These are phyloP conservation scores for Luidia sarsii DNA, from an alignment of 53 echinoderm and acorn worm genomes.

Conservation along the genomic window DNA sequence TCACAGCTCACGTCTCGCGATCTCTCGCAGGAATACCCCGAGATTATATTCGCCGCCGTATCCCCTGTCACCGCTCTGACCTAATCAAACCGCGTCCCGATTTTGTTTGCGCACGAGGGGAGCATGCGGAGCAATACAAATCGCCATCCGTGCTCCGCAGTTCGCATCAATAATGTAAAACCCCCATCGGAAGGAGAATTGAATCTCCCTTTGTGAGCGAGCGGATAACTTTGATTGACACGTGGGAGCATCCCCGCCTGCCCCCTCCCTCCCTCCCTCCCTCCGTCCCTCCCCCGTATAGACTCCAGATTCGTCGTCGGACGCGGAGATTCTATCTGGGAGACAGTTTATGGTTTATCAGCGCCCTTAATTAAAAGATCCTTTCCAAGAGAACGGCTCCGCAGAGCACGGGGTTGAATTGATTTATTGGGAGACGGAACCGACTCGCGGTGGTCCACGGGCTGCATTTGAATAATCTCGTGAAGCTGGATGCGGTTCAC, in stretches of 20 bases:
- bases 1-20: constrained; percentile 34
- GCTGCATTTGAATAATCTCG: no score
- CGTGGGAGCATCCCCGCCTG: constrained; percentile 18
- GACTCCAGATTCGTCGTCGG: no score
- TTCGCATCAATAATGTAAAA: constrained; percentile 35
- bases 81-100: constrained; percentile 29
- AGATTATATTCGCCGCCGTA: constrained; percentile 30
- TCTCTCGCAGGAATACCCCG: constrained; percentile 35
- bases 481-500: no score
- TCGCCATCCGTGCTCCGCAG: constrained; percentile 16
- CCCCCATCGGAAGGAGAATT: neutral
- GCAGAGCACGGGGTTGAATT: constrained; percentile 8
- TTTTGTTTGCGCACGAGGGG: constrained; percentile 31
- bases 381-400: constrained; percentile 7
- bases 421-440: no score
- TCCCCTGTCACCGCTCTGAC: constrained; percentile 3
- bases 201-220: neutral
- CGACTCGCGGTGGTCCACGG: no score
- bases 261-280: no score
- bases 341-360: constrained; percentile 27
- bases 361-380: constrained; percentile 32
- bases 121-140: constrained; percentile 45
- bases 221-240: constrained; percentile 38
- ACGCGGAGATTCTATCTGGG: neutral
- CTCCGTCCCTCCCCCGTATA: no score